A percentile compares a stretch with the other conserved stretches of the same genome.
These are phyloP conservation scores for Gorilla gorilla DNA, from an alignment of 2,113 vertebrate genomes.

Conservation along the genomic window DNA sequence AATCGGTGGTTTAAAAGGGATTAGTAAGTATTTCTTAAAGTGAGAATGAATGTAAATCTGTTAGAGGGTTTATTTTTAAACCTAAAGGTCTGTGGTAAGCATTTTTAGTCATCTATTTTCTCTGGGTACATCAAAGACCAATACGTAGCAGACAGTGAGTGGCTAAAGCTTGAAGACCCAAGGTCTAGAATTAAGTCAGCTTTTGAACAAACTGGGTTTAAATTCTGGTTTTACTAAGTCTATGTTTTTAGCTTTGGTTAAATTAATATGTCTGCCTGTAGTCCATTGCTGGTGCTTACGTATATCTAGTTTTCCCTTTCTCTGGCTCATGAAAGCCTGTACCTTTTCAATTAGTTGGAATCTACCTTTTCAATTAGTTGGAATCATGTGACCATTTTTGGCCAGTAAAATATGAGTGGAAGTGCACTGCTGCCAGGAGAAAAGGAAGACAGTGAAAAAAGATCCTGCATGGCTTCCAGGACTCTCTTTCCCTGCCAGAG, in stretches of 20 bases:
- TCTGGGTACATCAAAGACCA: not conserved
- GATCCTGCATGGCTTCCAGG: fast-evolving
- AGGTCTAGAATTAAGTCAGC: not conserved
- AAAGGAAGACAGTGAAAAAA: not conserved
- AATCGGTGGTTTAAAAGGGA: not conserved
- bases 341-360: not conserved
- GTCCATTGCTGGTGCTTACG: not conserved
- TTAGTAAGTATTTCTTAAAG: not conserved
- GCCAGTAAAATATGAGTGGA: not conserved
- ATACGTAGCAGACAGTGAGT: not conserved
- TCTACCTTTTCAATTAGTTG: too few relatives aligned
- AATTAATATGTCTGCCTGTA: not conserved
- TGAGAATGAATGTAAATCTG: not conserved
- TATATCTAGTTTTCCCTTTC: not conserved
- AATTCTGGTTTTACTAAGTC: not conserved
- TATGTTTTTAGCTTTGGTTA: not conserved
- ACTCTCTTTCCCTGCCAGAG: not conserved
- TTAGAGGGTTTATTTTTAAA: not conserved
- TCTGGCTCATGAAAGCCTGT: not conserved
- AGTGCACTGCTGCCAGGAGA: not conserved
- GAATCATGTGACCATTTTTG: not conserved
- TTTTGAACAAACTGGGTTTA: not conserved
- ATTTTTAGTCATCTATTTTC: not conserved
- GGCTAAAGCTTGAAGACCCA: not conserved
- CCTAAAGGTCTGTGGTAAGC: not conserved